These are phyloP conservation scores for Myathropa florea DNA, from an alignment of 2,888 invertebrate species.

Conservation along the genomic window DNA sequence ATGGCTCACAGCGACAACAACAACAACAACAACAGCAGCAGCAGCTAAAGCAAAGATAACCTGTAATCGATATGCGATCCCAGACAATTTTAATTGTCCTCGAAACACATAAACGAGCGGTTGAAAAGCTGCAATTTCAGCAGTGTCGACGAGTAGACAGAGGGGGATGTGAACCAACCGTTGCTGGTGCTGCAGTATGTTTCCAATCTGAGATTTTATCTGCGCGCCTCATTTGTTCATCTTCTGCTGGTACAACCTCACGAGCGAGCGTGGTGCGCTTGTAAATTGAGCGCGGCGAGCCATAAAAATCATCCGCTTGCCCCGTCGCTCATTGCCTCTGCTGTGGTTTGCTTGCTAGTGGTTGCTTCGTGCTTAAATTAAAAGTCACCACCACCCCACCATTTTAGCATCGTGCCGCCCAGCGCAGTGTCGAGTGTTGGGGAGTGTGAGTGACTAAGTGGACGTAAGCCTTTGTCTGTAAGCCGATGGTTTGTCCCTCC, in stretches of 20 bases:
- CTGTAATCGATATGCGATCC: slow-evolving; percentile 52
- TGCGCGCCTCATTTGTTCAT: slow-evolving; percentile 61
- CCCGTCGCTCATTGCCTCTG: slow-evolving; percentile 28
- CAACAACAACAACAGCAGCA: not conserved
- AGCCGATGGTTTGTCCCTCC: slow-evolving; percentile 40
- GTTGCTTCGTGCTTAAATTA: slow-evolving; percentile 64
- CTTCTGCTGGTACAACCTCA: slow-evolving; percentile 53
- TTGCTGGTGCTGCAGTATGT: slow-evolving; percentile 2
- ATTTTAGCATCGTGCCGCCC: no score
- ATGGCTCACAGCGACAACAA: no score
- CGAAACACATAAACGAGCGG: slow-evolving; percentile 24
- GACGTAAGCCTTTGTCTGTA: slow-evolving; percentile 61
- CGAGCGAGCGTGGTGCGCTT: slow-evolving; percentile 35
- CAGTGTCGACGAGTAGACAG: not conserved
- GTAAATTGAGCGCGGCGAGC: slow-evolving; percentile 70
- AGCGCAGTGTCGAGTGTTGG: not conserved
- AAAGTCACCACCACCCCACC: slow-evolving; percentile 15
- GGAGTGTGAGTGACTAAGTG: slow-evolving; percentile 35
- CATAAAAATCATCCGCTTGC: slow-evolving; percentile 64
- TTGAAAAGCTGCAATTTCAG: slow-evolving; percentile 30
- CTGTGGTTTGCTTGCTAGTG: slow-evolving; percentile 38
- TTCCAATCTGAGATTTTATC: slow-evolving; percentile 57
- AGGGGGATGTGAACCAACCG: not conserved
- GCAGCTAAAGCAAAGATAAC: not conserved
- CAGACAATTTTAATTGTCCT: slow-evolving; percentile 67